Conservation (phyloP, 2,888 invertebrate genomes). For the Falcaria lacertinaria region DNA sequence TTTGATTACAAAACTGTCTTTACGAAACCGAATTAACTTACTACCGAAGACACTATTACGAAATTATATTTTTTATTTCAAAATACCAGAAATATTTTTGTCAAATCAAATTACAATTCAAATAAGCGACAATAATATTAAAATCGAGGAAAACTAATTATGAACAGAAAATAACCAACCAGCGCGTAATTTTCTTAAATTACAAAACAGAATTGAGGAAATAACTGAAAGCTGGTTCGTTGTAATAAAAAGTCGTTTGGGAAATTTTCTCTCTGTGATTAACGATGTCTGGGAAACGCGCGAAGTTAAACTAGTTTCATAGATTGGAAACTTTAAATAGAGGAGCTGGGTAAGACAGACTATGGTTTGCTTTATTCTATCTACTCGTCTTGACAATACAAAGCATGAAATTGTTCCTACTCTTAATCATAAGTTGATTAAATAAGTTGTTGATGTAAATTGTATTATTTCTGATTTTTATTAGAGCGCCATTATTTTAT, state of each 20-base stretch:
- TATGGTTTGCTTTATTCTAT: neutral
- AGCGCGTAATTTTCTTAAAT: neutral
- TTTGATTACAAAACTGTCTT: too few species aligned
- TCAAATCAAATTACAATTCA: too few species aligned
- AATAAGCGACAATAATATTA: too few species aligned
- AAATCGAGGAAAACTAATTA: neutral
- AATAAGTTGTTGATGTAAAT: neutral
- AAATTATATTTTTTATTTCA: too few species aligned
- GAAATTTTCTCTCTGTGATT: constrained; percentile 16
- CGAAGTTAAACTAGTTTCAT: constrained; percentile 2
- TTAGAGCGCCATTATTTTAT: too few species aligned
- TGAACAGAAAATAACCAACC: neutral
- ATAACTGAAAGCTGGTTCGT: neutral
- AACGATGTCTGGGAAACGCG: constrained; percentile 19
- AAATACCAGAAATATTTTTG: too few species aligned
- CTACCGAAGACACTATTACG: too few species aligned
- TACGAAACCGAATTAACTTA: too few species aligned
- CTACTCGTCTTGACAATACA: neutral
- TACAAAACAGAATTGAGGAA: neutral
- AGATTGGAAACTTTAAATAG: constrained; percentile 1
- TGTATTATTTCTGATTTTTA: too few species aligned
- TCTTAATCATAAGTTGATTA: neutral
- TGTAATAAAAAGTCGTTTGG: constrained; percentile 22
- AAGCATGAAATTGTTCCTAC: neutral
- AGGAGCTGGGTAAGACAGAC: too few species aligned